Evolutionary conservation across 2,113 vertebrate genomes (phyloP), one percentile per base, ranked within the genome.

Genomic region (Scopus umbretta): DNA sequence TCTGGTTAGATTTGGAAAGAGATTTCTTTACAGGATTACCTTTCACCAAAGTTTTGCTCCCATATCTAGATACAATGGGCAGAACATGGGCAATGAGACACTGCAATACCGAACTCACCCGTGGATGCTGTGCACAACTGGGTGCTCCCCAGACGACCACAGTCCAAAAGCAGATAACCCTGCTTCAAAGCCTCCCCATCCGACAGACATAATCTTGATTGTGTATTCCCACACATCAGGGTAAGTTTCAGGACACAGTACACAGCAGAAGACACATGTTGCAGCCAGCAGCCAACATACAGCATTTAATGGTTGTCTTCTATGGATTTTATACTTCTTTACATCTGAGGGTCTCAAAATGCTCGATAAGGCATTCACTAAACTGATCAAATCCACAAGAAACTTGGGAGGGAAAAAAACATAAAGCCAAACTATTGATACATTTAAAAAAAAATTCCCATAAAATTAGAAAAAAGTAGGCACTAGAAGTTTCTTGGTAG

Each of bases 201-300:
- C 7, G 0, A 38, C 63, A 93, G 50, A 13, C 21, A 11, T 3
- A 4, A 49, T 16, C 65, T 25, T 40, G 0, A 2, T 5, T n/a
- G 40, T 9, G 47, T 13, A 59, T 80, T 87, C 63, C 70, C 52
- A 78, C 29, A 43, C 42, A 43, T 43, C 42, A 43, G 42, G 42
- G 15, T 43, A 43, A 36, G 38, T 4, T 70, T 43, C 73, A 70
- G 86, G 67, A 73, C 84, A 62, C 47, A 55, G 16, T 26, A 53
- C 36, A 45, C 53, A 75, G 61, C 32, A 80, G 27, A 38, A 74
- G 36, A 56, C 6, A 15, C 0, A 0, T 17, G 50, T 17, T 68
- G 21, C 85, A 90, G 65, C 15, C 91, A 88, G 34, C 56, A 71
- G 58, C 23, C 2, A 6, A 86, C 18, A 55, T 45, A 68, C 5